These are phyloP conservation scores for Oscheius sp. DNA, from an alignment of 2,888 invertebrate species.

Conservation along the genomic window DNA sequence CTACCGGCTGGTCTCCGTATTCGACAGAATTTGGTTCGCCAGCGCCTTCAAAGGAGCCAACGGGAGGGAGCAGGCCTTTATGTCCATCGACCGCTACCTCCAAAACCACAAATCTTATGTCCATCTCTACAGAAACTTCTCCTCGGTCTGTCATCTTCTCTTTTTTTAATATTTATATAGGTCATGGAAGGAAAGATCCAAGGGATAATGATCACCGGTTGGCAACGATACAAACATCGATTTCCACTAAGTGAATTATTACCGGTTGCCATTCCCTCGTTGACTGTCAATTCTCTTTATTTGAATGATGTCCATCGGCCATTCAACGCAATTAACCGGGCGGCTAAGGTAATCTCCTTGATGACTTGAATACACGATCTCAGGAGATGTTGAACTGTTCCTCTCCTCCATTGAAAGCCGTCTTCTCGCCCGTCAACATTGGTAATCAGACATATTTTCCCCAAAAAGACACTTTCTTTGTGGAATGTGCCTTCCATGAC, in stretches of 20 bases:
- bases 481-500: slow-evolving; percentile 28
- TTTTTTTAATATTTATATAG: background rate
- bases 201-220: slow-evolving; percentile 72
- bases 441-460: slow-evolving; percentile 30
- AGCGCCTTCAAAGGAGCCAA: slow-evolving; percentile 89
- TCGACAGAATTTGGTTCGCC: slow-evolving; percentile 83
- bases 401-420: background rate
- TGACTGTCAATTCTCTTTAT: slow-evolving; percentile 63
- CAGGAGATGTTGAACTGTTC: slow-evolving; percentile 9
- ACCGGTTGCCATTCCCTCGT: slow-evolving; percentile 73
- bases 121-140: slow-evolving; percentile 49
- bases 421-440: slow-evolving; percentile 4
- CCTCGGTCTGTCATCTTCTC: background rate
- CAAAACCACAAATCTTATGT: slow-evolving; percentile 84
- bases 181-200: slow-evolving; percentile 21
- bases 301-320: slow-evolving; percentile 37
- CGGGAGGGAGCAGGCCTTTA: slow-evolving; percentile 82
- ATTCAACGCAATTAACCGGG: slow-evolving; percentile 1
- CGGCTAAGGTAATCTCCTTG: slow-evolving; percentile 12
- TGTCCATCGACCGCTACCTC: slow-evolving; percentile 80
- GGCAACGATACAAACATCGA: slow-evolving; percentile 75
- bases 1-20: slow-evolving; percentile 75
- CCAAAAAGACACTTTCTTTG: slow-evolving; percentile 27
- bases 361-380: background rate
- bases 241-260: slow-evolving; percentile 76